Evolutionary conservation across 23 tunicate species (phyloP).

Genomic region (Ascidia mentula): DNA sequence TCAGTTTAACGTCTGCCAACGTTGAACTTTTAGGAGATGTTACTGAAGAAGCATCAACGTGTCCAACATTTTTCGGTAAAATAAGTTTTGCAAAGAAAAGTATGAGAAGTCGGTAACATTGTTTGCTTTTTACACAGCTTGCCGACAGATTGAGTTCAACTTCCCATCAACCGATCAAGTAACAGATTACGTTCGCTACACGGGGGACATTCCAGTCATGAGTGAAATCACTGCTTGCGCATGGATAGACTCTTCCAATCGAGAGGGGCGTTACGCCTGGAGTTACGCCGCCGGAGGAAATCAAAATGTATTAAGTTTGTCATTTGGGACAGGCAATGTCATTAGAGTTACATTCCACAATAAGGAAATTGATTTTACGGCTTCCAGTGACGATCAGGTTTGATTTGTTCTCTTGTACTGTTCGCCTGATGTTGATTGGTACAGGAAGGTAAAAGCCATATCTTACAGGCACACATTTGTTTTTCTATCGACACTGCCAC

Average conservation of each 20-base stretch:
- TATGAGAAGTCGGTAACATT: too few species aligned
- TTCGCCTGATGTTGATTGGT: too few species aligned
- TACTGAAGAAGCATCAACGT: neutral
- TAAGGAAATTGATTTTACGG: neutral
- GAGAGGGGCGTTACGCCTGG: neutral
- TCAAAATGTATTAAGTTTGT: neutral
- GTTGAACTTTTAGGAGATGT: neutral
- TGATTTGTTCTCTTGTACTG: too few species aligned
- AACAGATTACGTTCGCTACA: neutral
- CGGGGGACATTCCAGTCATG: neutral
- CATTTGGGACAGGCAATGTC: neutral
- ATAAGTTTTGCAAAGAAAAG: neutral
- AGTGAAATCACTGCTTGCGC: neutral
- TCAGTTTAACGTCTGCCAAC: neutral
- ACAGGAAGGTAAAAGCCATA: neutral
- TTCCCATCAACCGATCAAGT: neutral
- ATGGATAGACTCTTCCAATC: neutral
- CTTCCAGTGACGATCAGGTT: too few species aligned
- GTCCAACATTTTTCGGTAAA: neutral
- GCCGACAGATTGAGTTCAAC: neutral
- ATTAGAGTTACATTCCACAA: neutral
- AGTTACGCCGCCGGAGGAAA: neutral
- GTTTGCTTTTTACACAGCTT: neutral
- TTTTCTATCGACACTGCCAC: neutral
- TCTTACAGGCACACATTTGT: neutral